These are phyloP conservation scores for Alloscopus bannaensis DNA, from an alignment of 2,888 invertebrate genomes.

Conservation along the genomic window DNA sequence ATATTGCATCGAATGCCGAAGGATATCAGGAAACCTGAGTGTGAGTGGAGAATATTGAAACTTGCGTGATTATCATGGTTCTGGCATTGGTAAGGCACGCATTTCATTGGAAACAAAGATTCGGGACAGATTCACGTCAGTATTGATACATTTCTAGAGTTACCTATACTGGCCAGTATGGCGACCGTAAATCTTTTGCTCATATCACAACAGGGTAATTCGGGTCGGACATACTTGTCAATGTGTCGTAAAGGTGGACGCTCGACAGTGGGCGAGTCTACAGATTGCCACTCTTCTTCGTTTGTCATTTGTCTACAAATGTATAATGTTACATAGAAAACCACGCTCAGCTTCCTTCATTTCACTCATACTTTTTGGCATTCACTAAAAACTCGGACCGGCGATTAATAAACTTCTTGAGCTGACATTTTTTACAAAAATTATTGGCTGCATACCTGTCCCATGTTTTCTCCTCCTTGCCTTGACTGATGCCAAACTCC, in stretches of 20 bases:
- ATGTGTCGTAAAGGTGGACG: slow-evolving; percentile 89
- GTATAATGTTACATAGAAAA: neutral
- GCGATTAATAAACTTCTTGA: too few species aligned
- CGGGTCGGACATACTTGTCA: slow-evolving; percentile 90
- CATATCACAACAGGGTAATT: slow-evolving; percentile 85
- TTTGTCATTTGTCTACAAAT: slow-evolving; percentile 61
- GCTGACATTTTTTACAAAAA: too few species aligned
- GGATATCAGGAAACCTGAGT: slow-evolving; percentile 89
- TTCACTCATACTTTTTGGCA: too few species aligned
- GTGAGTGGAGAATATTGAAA: neutral
- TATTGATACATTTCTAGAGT: too few species aligned
- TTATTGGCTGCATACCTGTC: slow-evolving; percentile 74
- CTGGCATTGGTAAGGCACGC: too few species aligned
- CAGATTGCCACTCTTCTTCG: slow-evolving; percentile 69
- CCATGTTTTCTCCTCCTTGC: slow-evolving; percentile 69
- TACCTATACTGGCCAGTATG: slow-evolving; percentile 86
- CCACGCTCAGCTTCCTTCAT: too few species aligned
- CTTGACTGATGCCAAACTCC: slow-evolving; percentile 80
- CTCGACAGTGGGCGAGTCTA: slow-evolving; percentile 76
- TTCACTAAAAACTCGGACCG: too few species aligned
- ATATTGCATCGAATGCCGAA: slow-evolving; percentile 99
- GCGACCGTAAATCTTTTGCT: slow-evolving; percentile 92
- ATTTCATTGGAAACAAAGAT: too few species aligned
- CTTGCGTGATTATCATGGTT: too few species aligned
- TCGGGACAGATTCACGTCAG: too few species aligned